These are phyloP conservation scores for Oncorhynchus nerka DNA, from an alignment of 2,113 vertebrate genomes.

Conservation along the genomic window DNA sequence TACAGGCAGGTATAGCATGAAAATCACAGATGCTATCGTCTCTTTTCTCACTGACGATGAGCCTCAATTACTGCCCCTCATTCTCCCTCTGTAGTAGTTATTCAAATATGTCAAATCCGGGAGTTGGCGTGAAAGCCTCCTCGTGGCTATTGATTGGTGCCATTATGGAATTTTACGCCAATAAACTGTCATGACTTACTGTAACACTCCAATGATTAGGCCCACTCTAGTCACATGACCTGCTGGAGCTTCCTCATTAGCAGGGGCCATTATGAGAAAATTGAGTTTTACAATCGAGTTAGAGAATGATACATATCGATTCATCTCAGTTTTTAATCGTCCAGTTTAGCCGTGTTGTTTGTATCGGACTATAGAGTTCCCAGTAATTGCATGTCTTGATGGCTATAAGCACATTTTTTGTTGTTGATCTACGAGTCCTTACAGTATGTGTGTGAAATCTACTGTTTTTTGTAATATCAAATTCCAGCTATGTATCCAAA, in stretches of 20 bases:
- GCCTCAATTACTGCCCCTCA: constrained; percentile 18
- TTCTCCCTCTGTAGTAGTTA: constrained; percentile 53
- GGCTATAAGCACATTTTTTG: too few relatives aligned
- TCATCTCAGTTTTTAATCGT: constrained; percentile 61
- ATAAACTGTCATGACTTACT: constrained; percentile 74
- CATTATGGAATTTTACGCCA: constrained; percentile 74
- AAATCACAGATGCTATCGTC: constrained; percentile 46
- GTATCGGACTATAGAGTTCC: constrained; percentile 57
- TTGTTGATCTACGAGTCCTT: background rate
- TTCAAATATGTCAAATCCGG: constrained; percentile 68
- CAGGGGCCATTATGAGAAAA: constrained; percentile 74
- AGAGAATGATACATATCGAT: constrained; percentile 70
- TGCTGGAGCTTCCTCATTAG: constrained; percentile 69
- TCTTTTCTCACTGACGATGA: constrained; percentile 27
- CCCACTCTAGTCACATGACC: constrained; percentile 53
- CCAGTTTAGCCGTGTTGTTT: constrained; percentile 58
- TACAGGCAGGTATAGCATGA: constrained; percentile 16
- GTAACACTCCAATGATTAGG: constrained; percentile 76
- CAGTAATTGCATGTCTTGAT: constrained; percentile 40
- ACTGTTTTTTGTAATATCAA: too few relatives aligned
- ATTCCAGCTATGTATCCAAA: too few relatives aligned
- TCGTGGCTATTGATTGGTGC: constrained; percentile 66
- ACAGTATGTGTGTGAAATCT: background rate
- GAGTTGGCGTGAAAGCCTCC: constrained; percentile 56
- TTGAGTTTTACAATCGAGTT: constrained; percentile 70